A percentile compares a stretch with the other conserved stretches of the same genome.
Conservation (phyloP, 2,888 invertebrate species). For the Desoria tigrina region DNA sequence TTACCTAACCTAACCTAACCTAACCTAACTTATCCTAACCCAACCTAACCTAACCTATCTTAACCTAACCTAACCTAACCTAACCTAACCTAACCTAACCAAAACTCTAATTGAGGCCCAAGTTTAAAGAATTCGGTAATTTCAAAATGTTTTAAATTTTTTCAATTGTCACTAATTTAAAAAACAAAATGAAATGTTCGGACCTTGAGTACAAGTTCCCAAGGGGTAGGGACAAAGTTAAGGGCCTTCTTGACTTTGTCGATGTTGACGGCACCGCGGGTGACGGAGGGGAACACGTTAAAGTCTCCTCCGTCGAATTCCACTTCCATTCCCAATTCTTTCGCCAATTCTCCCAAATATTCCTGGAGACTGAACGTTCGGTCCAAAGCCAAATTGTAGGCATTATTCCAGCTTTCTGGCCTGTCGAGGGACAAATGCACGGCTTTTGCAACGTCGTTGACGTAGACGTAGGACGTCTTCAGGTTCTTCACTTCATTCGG, state of each 20-base stretch:
- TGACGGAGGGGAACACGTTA: constrained; percentile 58
- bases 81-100: too few relatives aligned
- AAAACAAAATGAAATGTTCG: too few relatives aligned
- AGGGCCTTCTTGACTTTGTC: constrained; percentile 56
- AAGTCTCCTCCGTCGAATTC: constrained; percentile 51
- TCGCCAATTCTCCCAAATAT: constrained; percentile 55
- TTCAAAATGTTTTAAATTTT: too few relatives aligned
- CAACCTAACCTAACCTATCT: too few relatives aligned
- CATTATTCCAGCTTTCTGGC: constrained; percentile 54
- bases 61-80: not conserved
- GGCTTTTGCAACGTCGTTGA: constrained; percentile 57
- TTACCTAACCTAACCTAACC: too few relatives aligned
- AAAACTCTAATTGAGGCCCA: not conserved
- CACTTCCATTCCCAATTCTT: constrained; percentile 37
- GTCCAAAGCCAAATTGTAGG: constrained; percentile 57
- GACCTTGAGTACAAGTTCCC: constrained; percentile 55
- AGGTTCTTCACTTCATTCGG: constrained; percentile 55
- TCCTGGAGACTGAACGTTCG: constrained; percentile 56
- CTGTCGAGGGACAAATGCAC: constrained; percentile 54
- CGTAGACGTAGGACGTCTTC: constrained; percentile 58
- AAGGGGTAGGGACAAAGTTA: constrained; percentile 57
- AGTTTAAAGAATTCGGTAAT: not conserved
- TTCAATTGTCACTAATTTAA: too few relatives aligned
- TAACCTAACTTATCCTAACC: too few relatives aligned
- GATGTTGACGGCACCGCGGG: constrained; percentile 57